Base-by-base conservation (phyloP, 2,888 invertebrate genomes). In the Harpalus rubripes region DNA sequence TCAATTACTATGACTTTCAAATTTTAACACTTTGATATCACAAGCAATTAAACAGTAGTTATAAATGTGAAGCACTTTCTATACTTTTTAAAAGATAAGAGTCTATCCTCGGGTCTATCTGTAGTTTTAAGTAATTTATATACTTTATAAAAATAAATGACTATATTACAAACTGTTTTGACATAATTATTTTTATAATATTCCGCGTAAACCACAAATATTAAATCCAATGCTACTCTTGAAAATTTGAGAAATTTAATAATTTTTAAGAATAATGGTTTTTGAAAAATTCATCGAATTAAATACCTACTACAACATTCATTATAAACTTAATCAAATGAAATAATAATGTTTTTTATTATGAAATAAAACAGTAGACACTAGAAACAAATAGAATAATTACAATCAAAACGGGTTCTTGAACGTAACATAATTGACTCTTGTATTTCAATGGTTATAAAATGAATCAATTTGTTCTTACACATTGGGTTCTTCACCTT, bases 301-400 rank as follows among this genome's bases (percentile, higher is more conserved):
- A 6, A 59, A 8, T 16, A 16, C n/a, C 7, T 16, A 16, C 18
- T 18, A 7, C 15, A 59, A 59, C 15, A 4, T 3, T 59, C 3
- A 59, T 16, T 16, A 18, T 59, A 59, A 59, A 59, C 15, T 16
- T n/a, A 16, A 56, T 56, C n/a, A 56, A 15, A 6, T 56, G 8
- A 15, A 56, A 56, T 15, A 56, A 12, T 56, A 56, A 6, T 15
- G 15, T 56, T 0, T 56, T 32, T 32, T 32, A 32, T 32, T 32
- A 5, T 32, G n/a, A 32, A 68, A 32, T 32, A 68, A 68, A 26
- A 68, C 10, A 7, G n/a, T 15, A 68, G 32, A 32, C 68, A 39
- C n/a, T 68, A 39, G 68, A 68, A 39, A 68, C 68, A 68, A 68
- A 39, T 39, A 74, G 41, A 74, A 74, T 74, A 74, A 52, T 74